Evolutionary conservation across 2,797 vertebrate genomes (phyloP), one percentile per base, ranked within the genome.

Genomic region (Sebastes flavidus): DNA sequence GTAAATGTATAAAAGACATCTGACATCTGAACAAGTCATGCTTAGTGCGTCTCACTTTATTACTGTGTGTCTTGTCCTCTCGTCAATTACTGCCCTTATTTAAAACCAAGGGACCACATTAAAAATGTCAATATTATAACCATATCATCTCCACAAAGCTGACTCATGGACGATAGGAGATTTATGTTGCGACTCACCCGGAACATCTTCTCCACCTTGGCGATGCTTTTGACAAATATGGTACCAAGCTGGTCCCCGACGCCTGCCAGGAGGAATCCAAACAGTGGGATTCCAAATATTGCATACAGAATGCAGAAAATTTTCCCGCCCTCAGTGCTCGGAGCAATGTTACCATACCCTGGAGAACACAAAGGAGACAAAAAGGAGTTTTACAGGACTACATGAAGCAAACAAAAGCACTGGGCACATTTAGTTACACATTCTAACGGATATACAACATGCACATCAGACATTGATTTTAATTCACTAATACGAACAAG

Each of bases 161-260:
- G 29, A 58, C 14, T 82, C 20, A 55, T 10, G 36, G 1, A 62
- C 22, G 6, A 30, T 8, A 52, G 14, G 16, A 56, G 4, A 52
- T 71, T 49, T 61, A 32, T 10, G 70, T 5, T 74, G 12, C 55
- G 8, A 88, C 97, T 97, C 95, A 99, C 98, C 95, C 97, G 95
- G 90, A 98, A 99, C 93, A 98, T 97, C 77, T 97, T 98, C 90
- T 99, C 98, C 91, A 99, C 98, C 88, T 96, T 97, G 83, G 97
- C 96, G 8, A 99, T 99, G 93, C 97, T 94, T 94, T 99, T 99
- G 72, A 97, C 98, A 93, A 99, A 99, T 93, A 99, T 99, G 87
- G 98, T 99, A 78, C 98, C 98, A n/a, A 99, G 97, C 91, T 99
- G 98, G 82, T 99, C 98, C 58, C 98, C 98, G 72, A 99, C 97